phyloP scores from a whole-genome alignment of 2,888 invertebrate genomes.

The Linnaemya vulpina region DNA sequence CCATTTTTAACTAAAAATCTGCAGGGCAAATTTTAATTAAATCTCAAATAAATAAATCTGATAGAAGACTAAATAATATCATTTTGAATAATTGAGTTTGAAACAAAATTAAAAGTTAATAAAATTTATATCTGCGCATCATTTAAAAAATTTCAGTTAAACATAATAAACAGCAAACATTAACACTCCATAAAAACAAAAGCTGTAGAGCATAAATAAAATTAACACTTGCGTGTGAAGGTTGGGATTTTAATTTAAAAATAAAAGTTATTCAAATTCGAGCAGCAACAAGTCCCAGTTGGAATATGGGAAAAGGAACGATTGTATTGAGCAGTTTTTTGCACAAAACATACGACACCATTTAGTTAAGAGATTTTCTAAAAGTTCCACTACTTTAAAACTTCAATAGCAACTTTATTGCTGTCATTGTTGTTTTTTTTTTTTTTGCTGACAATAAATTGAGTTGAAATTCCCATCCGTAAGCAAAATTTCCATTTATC shows the following conservation, averaged over 20 bases:
- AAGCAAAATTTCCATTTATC: slow-evolving; percentile 27
- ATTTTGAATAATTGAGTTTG: slow-evolving; percentile 7
- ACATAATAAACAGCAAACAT: slow-evolving; percentile 44
- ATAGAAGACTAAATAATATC: neutral
- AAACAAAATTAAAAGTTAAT: slow-evolving; percentile 7
- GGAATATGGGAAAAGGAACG: neutral
- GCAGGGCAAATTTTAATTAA: neutral
- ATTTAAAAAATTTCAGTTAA: slow-evolving; percentile 33
- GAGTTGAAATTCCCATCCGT: neutral
- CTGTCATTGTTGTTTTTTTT: slow-evolving; percentile 36
- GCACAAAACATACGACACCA: neutral
- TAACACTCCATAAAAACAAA: slow-evolving; percentile 35
- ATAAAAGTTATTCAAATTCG: slow-evolving; percentile 16
- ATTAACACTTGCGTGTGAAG: slow-evolving; percentile 53
- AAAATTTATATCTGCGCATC: slow-evolving; percentile 33
- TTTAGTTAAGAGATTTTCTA: slow-evolving; percentile 11
- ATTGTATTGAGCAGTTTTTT: neutral
- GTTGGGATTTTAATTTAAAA: slow-evolving; percentile 48
- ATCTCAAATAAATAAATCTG: neutral
- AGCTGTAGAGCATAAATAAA: slow-evolving; percentile 38
- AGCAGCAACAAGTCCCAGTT: neutral
- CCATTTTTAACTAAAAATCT: neutral
- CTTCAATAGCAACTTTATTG: slow-evolving; percentile 30
- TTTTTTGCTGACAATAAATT: slow-evolving; percentile 25
- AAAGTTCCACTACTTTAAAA: neutral